Base-by-base conservation (phyloP, 2,797 vertebrate genomes). In the Gymnothorax reevesii region DNA sequence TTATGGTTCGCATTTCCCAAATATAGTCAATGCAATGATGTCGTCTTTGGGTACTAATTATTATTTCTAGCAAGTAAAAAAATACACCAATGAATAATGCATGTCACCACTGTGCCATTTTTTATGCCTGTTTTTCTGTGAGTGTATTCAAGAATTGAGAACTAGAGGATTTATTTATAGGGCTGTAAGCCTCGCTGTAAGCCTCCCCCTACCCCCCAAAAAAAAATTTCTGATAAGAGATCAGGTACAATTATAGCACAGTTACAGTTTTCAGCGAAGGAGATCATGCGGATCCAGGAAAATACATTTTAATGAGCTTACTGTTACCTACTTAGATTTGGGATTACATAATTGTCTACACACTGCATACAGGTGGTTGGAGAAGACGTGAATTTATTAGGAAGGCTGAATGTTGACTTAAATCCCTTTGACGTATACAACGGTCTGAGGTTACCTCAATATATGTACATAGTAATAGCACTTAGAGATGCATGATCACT, bases 281-380 rank as follows among this genome's bases (percentile, higher is more conserved):
- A 7, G 62, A 66, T 66, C 20, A n/a, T 8, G 22, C 20, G n/a
- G 62, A 66, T n/a, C 62, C 62, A 66, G 62, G 20, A 66, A 66
- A 66, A 20, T 66, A 66, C 62, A 66, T n/a, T 66, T 66, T 66
- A 66, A 66, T 66, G n/a, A 66, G 20, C n/a, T 66, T n/a, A 66
- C 62, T 20, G 9, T 10, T 66, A 66, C 22, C 62, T 66, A n/a
- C 62, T n/a, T 22, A n/a, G 22, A 66, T 66, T 66, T 66, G n/a
- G 62, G 62, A 66, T n/a, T 66, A 66, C 8, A 66, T 66, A 3
- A 66, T n/a, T 66, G n/a, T 5, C 20, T 4, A n/a, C 62, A 66
- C 62, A 66, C n/a, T 4, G n/a, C n/a, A 0, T 66, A 66, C 20
- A n/a, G 1, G n/a, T n/a, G 62, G 20, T 66, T 66, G 62, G 62